Percentiles rank a stretch among this genome's conserved stretches.
Evolutionary conservation across 2,113 vertebrate species (phyloP).

Genomic region (Clinocottus analis): DNA sequence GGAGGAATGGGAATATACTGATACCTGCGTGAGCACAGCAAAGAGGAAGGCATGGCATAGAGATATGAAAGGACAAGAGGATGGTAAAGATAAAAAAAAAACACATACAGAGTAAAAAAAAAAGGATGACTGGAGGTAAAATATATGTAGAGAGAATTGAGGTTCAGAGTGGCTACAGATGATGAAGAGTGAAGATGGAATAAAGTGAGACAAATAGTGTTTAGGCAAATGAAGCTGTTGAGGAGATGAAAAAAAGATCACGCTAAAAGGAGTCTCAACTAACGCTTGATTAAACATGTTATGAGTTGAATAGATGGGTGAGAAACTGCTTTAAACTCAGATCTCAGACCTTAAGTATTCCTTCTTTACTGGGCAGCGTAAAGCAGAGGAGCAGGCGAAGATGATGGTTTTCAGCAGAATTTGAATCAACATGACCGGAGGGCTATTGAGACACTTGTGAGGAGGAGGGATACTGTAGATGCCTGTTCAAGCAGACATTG

Average conservation of each 20-base stretch:
- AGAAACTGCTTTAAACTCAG: neutral
- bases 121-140: neutral
- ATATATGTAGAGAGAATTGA: neutral
- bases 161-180: neutral
- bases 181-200: neutral
- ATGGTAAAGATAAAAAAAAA: neutral
- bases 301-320: neutral
- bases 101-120: neutral
- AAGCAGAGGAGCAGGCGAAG: neutral
- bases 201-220: neutral
- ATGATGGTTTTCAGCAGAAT: neutral
- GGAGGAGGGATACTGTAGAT: neutral
- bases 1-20: neutral
- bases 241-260: constrained; percentile 3
- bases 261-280: neutral
- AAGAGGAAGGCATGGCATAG: neutral
- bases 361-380: neutral
- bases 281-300: neutral
- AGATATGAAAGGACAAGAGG: neutral
- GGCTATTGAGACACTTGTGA: neutral
- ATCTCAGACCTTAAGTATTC: neutral
- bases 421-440: neutral
- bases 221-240: neutral
- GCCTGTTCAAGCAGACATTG: constrained; percentile 5
- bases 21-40: neutral